These are phyloP conservation scores for Megathymus violae DNA, from an alignment of 1,140 invertebrate genomes.

Conservation along the genomic window DNA sequence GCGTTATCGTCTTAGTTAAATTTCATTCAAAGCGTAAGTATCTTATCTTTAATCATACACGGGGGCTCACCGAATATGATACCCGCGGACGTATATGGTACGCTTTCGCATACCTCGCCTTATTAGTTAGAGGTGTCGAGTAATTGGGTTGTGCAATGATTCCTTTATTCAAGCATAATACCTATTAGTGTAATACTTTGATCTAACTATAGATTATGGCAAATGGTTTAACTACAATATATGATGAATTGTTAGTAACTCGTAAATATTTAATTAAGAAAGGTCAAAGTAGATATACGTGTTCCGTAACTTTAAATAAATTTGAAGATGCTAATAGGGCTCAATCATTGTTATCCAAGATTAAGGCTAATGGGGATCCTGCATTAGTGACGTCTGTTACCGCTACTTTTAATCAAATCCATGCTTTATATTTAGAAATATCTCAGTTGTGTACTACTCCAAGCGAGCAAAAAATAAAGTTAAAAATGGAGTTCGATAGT, in stretches of 20 bases:
- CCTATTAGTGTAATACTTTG: no score
- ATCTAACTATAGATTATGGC: no score
- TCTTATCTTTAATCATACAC: no score
- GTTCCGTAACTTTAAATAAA: constrained; percentile 25
- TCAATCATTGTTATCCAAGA: not conserved
- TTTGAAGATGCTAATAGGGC: constrained; percentile 22
- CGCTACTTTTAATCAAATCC: constrained; percentile 8
- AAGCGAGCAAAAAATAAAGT: not conserved
- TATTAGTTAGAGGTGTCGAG: not conserved
- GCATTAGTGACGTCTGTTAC: constrained; percentile 5
- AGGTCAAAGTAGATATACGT: constrained; percentile 31
- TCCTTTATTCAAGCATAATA: no score
- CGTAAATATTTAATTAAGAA: constrained; percentile 35
- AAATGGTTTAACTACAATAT: constrained; percentile 20
- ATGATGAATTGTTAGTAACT: constrained; percentile 23
- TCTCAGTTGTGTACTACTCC: constrained; percentile 5
- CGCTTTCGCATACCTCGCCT: no score
- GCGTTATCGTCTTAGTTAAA: no score
- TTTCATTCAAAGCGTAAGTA: no score
- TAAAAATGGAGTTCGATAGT: constrained; percentile 42
- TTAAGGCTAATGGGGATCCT: not conserved
- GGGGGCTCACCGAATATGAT: no score
- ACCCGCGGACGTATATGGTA: no score
- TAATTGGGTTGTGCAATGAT: no score
- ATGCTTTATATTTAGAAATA: constrained; percentile 8